Conservation (phyloP, 2,797 vertebrate genomes). For the Enteromius viviparus region DNA sequence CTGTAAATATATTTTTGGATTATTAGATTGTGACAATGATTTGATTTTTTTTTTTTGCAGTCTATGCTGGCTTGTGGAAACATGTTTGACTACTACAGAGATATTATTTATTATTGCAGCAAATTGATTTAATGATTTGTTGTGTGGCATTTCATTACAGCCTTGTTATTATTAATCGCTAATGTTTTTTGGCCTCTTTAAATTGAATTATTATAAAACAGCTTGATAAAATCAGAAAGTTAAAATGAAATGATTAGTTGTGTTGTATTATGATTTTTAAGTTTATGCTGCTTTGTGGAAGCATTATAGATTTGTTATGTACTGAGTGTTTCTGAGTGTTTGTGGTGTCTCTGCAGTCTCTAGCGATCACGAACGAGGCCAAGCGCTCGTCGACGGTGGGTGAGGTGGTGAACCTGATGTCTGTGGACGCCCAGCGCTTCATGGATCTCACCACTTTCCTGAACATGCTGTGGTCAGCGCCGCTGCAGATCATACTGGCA, state of each 20-base stretch:
- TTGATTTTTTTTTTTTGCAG: too few species aligned
- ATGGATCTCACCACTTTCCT: conserved; percentile 90
- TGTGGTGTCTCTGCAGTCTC: conserved; percentile 75
- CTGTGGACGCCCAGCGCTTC: conserved; percentile 94
- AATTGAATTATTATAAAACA: neutral
- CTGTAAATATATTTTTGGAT: neutral
- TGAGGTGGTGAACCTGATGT: conserved; percentile 97
- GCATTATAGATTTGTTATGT: neutral
- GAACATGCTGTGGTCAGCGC: conserved; percentile 95
- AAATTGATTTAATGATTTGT: neutral
- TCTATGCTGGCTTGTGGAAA: neutral
- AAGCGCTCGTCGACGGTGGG: conserved; percentile 91
- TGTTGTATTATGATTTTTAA: too few species aligned
- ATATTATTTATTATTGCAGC: neutral
- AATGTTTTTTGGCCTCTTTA: neutral
- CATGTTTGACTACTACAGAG: neutral
- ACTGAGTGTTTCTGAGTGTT: neutral
- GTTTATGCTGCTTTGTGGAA: neutral
- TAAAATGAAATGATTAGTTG: neutral
- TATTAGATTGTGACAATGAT: neutral
- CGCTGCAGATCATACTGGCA: conserved; percentile 90
- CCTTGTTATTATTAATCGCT: neutral
- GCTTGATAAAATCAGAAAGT: neutral
- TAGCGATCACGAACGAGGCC: conserved; percentile 91
- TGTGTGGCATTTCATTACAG: neutral